A percentile compares a stretch with the other conserved stretches of the same genome.
These are phyloP conservation scores for Eulemur mongoz DNA, from an alignment of 2,797 vertebrate genomes.

Conservation along the genomic window DNA sequence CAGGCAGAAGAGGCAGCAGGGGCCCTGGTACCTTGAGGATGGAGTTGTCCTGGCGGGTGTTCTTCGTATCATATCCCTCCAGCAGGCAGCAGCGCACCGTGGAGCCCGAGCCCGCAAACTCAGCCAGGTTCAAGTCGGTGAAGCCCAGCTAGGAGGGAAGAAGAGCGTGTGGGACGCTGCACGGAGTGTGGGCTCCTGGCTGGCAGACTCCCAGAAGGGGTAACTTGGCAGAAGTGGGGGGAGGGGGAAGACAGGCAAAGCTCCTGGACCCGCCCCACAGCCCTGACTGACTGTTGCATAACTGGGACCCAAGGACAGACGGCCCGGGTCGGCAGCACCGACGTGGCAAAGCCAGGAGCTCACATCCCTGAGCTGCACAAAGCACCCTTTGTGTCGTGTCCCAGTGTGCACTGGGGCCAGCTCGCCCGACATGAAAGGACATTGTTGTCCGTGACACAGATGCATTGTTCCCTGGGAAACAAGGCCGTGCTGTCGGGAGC, in stretches of 20 bases:
- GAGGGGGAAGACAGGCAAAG: neutral
- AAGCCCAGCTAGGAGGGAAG: slow-evolving; percentile 92
- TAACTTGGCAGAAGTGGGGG: neutral
- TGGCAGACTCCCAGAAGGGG: slow-evolving; percentile 10
- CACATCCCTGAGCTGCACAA: slow-evolving; percentile 80
- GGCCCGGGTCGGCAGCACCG: slow-evolving; percentile 71
- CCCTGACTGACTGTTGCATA: slow-evolving; percentile 72
- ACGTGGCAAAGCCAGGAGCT: slow-evolving; percentile 83
- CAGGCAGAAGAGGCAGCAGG: neutral
- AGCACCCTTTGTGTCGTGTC: slow-evolving; percentile 82
- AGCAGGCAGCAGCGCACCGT: slow-evolving; percentile 96
- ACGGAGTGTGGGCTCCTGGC: neutral
- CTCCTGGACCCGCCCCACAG: slow-evolving; percentile 34
- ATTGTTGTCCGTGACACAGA: slow-evolving; percentile 83
- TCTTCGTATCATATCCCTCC: slow-evolving; percentile 98
- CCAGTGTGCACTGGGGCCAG: slow-evolving; percentile 81
- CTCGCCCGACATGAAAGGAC: slow-evolving; percentile 84
- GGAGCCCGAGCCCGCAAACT: slow-evolving; percentile 97
- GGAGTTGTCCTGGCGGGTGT: slow-evolving; percentile 98
- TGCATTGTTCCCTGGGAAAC: slow-evolving; percentile 77
- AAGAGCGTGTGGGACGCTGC: neutral
- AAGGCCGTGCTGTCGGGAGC: slow-evolving; percentile 64
- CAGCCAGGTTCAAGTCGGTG: slow-evolving; percentile 96
- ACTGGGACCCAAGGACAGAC: slow-evolving; percentile 83
- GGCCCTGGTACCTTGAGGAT: slow-evolving; percentile 92